These are phyloP conservation scores for Drosophila pectinifera DNA, from an alignment of 1,140 invertebrate genomes.

Conservation along the genomic window DNA sequence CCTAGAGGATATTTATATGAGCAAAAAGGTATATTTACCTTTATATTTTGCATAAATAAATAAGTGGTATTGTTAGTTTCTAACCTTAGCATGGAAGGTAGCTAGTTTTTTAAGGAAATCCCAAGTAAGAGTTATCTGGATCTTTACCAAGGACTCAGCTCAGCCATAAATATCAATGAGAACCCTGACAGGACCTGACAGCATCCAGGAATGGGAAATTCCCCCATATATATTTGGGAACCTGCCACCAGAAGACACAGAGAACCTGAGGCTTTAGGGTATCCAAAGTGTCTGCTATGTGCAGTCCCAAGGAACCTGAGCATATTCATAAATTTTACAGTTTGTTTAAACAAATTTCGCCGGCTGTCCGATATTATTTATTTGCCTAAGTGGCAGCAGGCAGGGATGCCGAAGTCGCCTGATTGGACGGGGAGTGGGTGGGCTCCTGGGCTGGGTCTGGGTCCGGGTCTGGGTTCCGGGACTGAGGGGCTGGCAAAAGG, in stretches of 20 bases:
- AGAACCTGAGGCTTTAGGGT: background rate
- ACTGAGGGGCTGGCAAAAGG: slow-evolving; percentile 35
- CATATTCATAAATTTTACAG: slow-evolving; percentile 77
- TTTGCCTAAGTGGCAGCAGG: slow-evolving; percentile 70
- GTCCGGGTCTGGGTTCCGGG: background rate
- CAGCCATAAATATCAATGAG: slow-evolving; percentile 67
- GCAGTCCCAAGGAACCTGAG: slow-evolving; percentile 37
- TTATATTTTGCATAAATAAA: background rate
- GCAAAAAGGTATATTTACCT: background rate
- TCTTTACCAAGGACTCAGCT: background rate
- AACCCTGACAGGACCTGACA: background rate
- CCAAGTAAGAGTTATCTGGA: too few species aligned
- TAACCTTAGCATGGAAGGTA: background rate
- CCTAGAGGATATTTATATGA: background rate
- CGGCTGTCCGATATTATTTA: slow-evolving; percentile 71
- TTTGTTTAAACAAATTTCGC: slow-evolving; percentile 77
- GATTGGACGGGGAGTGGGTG: slow-evolving; percentile 61
- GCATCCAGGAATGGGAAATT: background rate
- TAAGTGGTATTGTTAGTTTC: too few species aligned
- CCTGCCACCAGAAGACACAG: too few species aligned
- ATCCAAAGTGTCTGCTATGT: background rate
- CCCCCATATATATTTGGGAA: background rate
- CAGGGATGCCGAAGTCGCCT: slow-evolving; percentile 33
- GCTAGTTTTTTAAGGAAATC: background rate
- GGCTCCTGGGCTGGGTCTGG: background rate